Evolutionary conservation across 2,888 invertebrate genomes (phyloP).

Genomic region (Pandemis corylana): DNA sequence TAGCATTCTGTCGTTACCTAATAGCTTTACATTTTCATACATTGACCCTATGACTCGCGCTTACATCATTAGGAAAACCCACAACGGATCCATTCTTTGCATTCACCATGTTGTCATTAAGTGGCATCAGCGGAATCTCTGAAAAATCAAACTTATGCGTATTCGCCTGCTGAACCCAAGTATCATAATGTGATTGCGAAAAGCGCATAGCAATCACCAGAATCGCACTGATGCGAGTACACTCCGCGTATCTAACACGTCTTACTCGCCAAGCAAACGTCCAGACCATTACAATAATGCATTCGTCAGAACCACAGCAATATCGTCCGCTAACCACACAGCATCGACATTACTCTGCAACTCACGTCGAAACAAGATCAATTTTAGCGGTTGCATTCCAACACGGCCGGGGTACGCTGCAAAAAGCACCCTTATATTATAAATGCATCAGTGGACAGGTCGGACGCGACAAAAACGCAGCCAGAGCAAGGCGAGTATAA

Average conservation of each 20-base stretch:
- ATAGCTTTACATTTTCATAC: background rate
- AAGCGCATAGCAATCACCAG: background rate
- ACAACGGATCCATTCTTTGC: background rate
- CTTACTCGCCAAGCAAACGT: slow-evolving; percentile 14
- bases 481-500: slow-evolving; percentile 78
- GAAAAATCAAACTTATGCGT: background rate
- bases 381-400: slow-evolving; percentile 85
- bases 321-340: slow-evolving; percentile 30
- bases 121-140: background rate
- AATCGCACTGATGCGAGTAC: background rate
- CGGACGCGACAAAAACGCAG: slow-evolving; percentile 80
- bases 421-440: slow-evolving; percentile 85
- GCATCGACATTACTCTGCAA: slow-evolving; percentile 66
- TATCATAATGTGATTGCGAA: background rate
- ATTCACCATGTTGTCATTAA: background rate
- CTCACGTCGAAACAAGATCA: slow-evolving; percentile 84
- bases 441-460: slow-evolving; percentile 85
- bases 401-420: slow-evolving; percentile 72
- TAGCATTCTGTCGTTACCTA: background rate
- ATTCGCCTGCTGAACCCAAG: background rate
- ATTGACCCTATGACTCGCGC: slow-evolving; percentile 18
- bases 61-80: slow-evolving; percentile 32
- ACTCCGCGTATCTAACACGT: background rate
- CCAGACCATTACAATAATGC: slow-evolving; percentile 36
- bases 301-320: slow-evolving; percentile 31